Evolutionary conservation across 2,113 vertebrate genomes (phyloP).

Genomic region (Struthidea cinerea): DNA sequence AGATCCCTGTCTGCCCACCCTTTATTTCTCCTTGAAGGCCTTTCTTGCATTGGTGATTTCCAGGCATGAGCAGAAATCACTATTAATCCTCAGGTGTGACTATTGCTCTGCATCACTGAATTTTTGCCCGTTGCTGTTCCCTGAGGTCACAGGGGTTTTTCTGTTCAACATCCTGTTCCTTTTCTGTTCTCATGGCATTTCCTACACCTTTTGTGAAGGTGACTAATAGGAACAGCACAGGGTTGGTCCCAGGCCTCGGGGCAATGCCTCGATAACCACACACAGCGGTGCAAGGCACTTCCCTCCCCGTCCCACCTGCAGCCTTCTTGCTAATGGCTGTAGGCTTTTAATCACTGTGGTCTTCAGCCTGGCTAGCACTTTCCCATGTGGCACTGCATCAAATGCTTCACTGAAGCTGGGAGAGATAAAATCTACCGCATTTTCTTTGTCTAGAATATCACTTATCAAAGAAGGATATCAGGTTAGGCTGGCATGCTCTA

Average conservation of each 20-base stretch:
- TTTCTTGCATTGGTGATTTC: background rate
- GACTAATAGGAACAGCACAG: background rate
- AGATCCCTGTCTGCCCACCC: background rate
- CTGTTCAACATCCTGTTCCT: background rate
- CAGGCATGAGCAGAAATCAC: background rate
- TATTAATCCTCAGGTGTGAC: background rate
- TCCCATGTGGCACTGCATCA: conserved; percentile 19
- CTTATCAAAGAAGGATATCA: conserved; percentile 51
- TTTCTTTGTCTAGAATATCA: conserved; percentile 56
- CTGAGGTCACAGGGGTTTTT: background rate
- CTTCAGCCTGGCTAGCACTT: background rate
- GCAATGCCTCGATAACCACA: background rate
- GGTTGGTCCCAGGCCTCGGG: background rate
- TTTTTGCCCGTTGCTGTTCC: background rate
- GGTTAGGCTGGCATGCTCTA: conserved; percentile 66
- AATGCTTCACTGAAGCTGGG: conserved; percentile 23
- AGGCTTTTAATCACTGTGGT: background rate
- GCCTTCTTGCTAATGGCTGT: background rate
- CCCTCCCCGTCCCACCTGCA: background rate
- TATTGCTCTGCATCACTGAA: background rate
- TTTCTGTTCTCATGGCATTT: background rate
- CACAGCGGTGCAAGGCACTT: background rate
- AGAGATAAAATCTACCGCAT: conserved; percentile 50
- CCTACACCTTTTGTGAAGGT: background rate
- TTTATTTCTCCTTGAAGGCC: background rate